phyloP scores from a whole-genome alignment of 2,113 vertebrate species.

The Trogon surrucura region DNA sequence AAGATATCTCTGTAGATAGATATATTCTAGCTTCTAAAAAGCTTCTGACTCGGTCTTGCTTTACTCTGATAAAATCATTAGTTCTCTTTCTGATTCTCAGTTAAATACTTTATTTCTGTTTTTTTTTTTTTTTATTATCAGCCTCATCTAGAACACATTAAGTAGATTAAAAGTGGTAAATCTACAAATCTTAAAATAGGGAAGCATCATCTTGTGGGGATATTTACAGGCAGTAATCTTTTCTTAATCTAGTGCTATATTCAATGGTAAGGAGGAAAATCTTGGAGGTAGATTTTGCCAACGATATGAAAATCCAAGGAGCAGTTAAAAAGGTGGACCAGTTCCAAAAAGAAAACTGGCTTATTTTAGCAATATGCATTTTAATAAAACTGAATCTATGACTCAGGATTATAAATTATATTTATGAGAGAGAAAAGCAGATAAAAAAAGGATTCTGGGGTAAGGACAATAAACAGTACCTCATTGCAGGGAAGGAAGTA shows the following conservation, averaged over 20 bases:
- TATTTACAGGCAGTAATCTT: not conserved
- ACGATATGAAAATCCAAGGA: not conserved
- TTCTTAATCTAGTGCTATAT: not conserved
- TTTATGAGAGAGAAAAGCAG: not conserved
- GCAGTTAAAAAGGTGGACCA: not conserved
- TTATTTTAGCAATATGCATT: not conserved
- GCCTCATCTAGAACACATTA: not conserved
- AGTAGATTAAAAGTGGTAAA: not conserved
- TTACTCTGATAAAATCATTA: not conserved
- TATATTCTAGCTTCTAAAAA: not conserved
- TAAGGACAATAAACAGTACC: not conserved
- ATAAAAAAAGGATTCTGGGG: not conserved
- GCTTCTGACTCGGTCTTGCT: not conserved
- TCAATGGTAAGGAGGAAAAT: not conserved
- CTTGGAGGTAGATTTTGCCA: not conserved
- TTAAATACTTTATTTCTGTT: not conserved
- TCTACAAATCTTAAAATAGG: not conserved
- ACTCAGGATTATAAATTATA: not conserved
- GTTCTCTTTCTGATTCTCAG: not conserved
- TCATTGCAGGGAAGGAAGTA: not conserved
- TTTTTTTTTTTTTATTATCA: not conserved
- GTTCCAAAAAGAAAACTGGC: not conserved
- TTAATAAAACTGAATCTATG: not conserved
- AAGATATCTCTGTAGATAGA: not conserved
- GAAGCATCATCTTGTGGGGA: not conserved